Base-by-base conservation (phyloP, 1,140 invertebrate genomes). In the Zelostemma sp. region DNA sequence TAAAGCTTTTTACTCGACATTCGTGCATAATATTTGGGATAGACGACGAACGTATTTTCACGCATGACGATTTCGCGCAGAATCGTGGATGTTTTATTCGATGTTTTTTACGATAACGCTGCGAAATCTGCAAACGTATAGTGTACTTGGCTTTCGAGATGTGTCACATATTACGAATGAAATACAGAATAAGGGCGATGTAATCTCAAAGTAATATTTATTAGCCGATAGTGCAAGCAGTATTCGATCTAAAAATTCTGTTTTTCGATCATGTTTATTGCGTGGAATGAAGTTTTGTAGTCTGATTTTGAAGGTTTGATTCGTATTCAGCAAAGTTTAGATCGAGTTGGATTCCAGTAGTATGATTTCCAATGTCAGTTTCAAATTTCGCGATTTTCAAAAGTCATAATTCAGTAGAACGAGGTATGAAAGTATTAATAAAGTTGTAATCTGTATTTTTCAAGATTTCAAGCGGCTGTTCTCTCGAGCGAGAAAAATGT, bases 91-190 rank as follows among this genome's bases (percentile, higher is more conserved):
- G n/a, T n/a, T n/a, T n/a, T n/a, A n/a, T n/a, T n/a, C n/a, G n/a
- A n/a, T n/a, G n/a, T n/a, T n/a, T n/a, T n/a, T n/a, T n/a, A 6
- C 5, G 11, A 6, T 31, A 31, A 11, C 28, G 11, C 5, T 6
- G 11, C 28, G 28, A 31, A 67, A 53, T 18, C 67, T 70, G 60
- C 60, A 68, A 54, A 53, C 68, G 31, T 50, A 57, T 46, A 40
- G 54, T n/a, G n/a, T n/a, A n/a, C n/a, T n/a, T n/a, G n/a, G n/a
- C n/a, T n/a, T n/a, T n/a, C n/a, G n/a, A n/a, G 58, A 15, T 66
- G 49, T 74, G 63, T 68, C 75, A 68, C 38, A 72, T 73, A 64
- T 40, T 21, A 35, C 31, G 14, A 51, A n/a, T 43, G 15, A 43
- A 60, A 46, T 38, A 54, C n/a, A 28, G 31, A 40, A 41, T 49